These are phyloP conservation scores for Lucilia sericata DNA, from an alignment of 1,140 invertebrate genomes.

Conservation along the genomic window DNA sequence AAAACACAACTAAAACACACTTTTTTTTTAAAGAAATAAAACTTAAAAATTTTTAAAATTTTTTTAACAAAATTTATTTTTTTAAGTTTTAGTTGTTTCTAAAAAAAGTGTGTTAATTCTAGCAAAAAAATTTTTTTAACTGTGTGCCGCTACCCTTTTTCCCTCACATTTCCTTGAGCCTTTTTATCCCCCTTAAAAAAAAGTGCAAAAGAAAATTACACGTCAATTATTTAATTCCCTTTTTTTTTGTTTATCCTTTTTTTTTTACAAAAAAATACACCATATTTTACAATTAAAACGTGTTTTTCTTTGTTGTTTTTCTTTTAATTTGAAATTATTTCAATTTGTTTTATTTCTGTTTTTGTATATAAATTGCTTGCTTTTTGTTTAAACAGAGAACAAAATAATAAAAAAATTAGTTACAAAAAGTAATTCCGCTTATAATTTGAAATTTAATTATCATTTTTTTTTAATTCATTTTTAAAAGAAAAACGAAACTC, in stretches of 20 bases:
- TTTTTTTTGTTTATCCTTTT: neutral
- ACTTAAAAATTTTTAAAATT: neutral
- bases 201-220: neutral
- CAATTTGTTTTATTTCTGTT: neutral
- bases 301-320: constrained; percentile 9
- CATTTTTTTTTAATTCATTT: neutral
- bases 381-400: too few species aligned
- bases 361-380: neutral
- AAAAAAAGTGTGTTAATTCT: neutral
- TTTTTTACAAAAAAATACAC: neutral
- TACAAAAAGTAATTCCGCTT: neutral
- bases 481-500: neutral
- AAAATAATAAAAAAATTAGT: neutral
- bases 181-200: neutral
- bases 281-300: neutral
- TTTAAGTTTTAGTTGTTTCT: neutral
- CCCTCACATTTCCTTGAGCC: neutral
- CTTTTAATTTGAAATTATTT: neutral
- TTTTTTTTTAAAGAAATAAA: neutral
- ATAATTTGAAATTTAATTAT: neutral
- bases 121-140: neutral
- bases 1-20: neutral
- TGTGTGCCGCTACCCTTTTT: neutral
- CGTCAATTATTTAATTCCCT: neutral
- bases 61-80: neutral